Conservation (phyloP, 1,140 invertebrate genomes). For the silkworm (Bombyx mori) region DNA sequence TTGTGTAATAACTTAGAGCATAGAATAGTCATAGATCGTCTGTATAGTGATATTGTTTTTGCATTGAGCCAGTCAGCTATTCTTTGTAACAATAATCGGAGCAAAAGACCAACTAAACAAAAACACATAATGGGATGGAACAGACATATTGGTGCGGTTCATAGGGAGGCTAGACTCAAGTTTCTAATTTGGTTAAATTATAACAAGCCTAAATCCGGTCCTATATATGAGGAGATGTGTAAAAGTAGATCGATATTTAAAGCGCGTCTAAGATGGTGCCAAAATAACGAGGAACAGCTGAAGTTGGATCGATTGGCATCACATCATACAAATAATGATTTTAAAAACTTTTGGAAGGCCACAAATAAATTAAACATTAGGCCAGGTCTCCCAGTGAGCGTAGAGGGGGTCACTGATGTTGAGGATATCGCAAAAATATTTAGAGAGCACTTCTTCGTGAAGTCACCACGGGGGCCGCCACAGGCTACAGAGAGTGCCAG, state of each 20-base stretch:
- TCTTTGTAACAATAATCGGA: not conserved
- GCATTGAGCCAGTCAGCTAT: constrained; percentile 10
- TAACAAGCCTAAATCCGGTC: too few species aligned
- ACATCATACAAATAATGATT: not conserved
- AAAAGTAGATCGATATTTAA: too few species aligned
- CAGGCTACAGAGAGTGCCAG: too few species aligned
- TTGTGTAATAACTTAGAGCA: constrained; percentile 8
- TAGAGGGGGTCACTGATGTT: constrained; percentile 6
- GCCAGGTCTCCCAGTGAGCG: constrained; percentile 7
- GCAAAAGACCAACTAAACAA: not conserved
- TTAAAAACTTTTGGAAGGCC: not conserved
- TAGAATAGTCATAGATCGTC: constrained; percentile 7
- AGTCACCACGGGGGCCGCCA: too few species aligned
- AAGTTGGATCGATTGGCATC: not conserved
- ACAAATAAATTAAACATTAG: constrained; percentile 6
- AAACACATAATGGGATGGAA: constrained; percentile 13
- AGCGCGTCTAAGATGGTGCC: too few species aligned
- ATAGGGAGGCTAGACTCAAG: constrained; percentile 7
- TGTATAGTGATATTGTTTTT: constrained; percentile 16
- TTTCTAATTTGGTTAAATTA: too few species aligned
- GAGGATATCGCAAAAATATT: not conserved
- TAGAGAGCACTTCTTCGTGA: constrained; percentile 7
- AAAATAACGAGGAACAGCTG: too few species aligned
- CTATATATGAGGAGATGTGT: too few species aligned
- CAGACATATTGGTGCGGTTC: constrained; percentile 9